A percentile compares a stretch with the other conserved stretches of the same genome.
phyloP scores from a whole-genome alignment of 2,888 invertebrate genomes.

The Dromius quadrimaculatus region DNA sequence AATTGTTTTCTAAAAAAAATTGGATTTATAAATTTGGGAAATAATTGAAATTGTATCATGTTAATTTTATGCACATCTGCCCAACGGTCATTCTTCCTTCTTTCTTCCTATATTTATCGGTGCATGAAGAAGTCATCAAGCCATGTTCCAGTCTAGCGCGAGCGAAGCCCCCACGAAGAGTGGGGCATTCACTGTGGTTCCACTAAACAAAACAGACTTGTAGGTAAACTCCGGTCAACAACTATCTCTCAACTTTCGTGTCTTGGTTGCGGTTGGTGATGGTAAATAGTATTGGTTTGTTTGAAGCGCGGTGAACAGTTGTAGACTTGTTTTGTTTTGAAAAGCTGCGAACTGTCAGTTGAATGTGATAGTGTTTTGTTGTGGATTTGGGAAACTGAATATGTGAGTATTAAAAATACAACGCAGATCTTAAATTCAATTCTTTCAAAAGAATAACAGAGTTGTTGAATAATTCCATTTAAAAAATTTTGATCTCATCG shows the following conservation, averaged over 20 bases:
- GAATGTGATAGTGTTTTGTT: slow-evolving; percentile 5
- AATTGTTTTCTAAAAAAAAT: no score
- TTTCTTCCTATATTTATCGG: no score
- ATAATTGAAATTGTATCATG: no score
- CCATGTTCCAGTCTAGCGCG: slow-evolving; percentile 43
- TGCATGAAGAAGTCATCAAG: slow-evolving; percentile 31
- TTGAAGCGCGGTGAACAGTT: background rate
- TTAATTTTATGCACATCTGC: background rate
- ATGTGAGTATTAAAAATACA: no score
- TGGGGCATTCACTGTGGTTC: slow-evolving; percentile 26
- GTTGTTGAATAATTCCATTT: no score
- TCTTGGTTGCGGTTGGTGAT: background rate
- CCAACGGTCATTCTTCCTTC: background rate
- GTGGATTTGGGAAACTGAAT: background rate
- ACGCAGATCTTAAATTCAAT: no score
- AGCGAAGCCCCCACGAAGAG: slow-evolving; percentile 11
- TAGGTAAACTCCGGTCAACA: slow-evolving; percentile 44
- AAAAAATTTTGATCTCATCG: no score
- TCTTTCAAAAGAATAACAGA: no score
- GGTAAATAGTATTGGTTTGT: slow-evolving; percentile 9
- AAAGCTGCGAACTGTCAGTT: slow-evolving; percentile 1
- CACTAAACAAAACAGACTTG: slow-evolving; percentile 6
- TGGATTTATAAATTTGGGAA: no score
- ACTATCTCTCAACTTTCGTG: slow-evolving; percentile 42
- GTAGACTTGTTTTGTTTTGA: no score